These are phyloP conservation scores for Herpetotheres cachinnans DNA, from an alignment of 2,113 vertebrate genomes.

Conservation along the genomic window DNA sequence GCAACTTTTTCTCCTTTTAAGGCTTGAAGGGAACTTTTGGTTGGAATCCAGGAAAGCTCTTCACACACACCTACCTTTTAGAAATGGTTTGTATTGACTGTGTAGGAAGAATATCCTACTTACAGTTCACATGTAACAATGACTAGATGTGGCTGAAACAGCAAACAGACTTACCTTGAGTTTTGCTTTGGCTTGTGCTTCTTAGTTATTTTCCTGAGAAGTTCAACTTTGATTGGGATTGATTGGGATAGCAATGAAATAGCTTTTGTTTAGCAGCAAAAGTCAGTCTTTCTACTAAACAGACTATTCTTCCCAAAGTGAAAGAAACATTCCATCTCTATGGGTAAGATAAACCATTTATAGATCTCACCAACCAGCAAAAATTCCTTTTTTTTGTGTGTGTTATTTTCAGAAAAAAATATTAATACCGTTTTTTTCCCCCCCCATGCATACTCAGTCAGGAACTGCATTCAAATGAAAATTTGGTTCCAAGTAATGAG, in stretches of 20 bases:
- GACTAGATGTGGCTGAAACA: not conserved
- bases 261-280: not conserved
- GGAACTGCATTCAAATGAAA: not conserved
- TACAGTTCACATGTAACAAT: not conserved
- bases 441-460: not conserved
- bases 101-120: not conserved
- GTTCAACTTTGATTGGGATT: not conserved
- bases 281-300: not conserved
- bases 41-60: not conserved
- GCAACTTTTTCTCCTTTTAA: not conserved
- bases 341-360: not conserved
- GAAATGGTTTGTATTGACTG: fast-evolving
- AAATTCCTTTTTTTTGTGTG: not conserved
- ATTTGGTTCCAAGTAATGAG: not conserved
- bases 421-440: not conserved
- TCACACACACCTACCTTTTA: not conserved
- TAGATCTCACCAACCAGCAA: not conserved
- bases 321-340: not conserved
- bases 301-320: not conserved
- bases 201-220: not conserved
- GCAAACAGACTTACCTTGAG: not conserved
- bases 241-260: not conserved
- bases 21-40: not conserved
- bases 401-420: not conserved
- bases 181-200: not conserved